Evolutionary conservation across 2,797 vertebrate genomes (phyloP).

Genomic region (Eutrigla gurnardus): DNA sequence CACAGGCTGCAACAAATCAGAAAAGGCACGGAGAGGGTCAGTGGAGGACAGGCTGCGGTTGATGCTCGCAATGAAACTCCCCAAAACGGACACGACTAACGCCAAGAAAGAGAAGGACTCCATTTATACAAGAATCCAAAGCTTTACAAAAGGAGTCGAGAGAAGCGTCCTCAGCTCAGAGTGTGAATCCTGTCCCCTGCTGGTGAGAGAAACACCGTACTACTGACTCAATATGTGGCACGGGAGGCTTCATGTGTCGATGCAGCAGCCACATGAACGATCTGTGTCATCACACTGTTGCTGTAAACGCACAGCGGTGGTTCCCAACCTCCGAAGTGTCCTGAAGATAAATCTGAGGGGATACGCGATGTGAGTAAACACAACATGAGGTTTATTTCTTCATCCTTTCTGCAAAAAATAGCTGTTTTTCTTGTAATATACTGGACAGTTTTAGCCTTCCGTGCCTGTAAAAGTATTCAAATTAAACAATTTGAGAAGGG

Average conservation of each 20-base stretch:
- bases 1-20: slow-evolving; percentile 34
- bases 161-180: not conserved
- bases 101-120: not conserved
- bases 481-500: not conserved
- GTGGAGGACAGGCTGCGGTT: slow-evolving; percentile 29
- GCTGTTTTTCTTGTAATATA: not conserved
- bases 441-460: not conserved
- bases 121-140: not conserved
- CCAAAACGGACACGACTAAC: slow-evolving; percentile 13
- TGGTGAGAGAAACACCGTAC: slow-evolving; percentile 41
- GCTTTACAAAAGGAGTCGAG: not conserved
- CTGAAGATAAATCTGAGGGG: not conserved
- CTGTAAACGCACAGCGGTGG: not conserved
- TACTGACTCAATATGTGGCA: slow-evolving; percentile 34
- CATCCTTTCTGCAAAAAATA: not conserved
- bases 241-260: not conserved
- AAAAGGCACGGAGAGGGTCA: slow-evolving; percentile 33
- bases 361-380: not conserved
- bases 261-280: slow-evolving; percentile 10
- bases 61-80: slow-evolving; percentile 32
- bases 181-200: slow-evolving; percentile 61
- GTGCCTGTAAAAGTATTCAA: not conserved
- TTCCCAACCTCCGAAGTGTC: not conserved
- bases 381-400: too few relatives aligned
- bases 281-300: slow-evolving; percentile 26